Conservation (phyloP, 2,113 vertebrate species). For the Raja brachyura region DNA sequence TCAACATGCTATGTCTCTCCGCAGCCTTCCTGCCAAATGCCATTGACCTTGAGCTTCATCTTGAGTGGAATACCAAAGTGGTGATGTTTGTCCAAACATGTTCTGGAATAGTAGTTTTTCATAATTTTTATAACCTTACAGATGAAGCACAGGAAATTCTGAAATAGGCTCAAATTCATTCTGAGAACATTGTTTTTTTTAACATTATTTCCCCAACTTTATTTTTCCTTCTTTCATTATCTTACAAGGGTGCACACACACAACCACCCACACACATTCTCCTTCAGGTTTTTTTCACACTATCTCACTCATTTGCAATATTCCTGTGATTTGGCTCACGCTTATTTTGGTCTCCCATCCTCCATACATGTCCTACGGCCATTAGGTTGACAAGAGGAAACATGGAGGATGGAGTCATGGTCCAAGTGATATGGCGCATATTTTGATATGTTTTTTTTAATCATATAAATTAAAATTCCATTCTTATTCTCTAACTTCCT, state of each 20-base stretch:
- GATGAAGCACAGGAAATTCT: background rate
- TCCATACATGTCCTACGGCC: background rate
- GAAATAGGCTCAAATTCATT: background rate
- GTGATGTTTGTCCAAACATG: background rate
- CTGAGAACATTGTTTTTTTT: background rate
- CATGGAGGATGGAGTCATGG: no score
- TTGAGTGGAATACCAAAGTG: background rate
- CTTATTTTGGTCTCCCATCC: background rate
- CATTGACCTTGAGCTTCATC: background rate
- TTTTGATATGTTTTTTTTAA: background rate
- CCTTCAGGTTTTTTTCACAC: no score
- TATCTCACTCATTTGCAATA: no score
- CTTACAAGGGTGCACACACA: background rate
- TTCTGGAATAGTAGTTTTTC: background rate
- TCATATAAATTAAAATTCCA: background rate
- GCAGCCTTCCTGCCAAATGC: background rate
- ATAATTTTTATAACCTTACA: background rate
- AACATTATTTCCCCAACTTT: background rate
- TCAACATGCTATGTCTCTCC: background rate
- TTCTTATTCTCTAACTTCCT: constrained; percentile 3
- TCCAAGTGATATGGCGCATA: background rate
- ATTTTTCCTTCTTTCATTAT: background rate
- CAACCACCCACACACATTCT: background rate
- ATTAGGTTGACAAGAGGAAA: background rate
- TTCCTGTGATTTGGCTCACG: background rate